Conservation (phyloP, 1,140 invertebrate genomes). For the Parasteatoda tepidariorum region DNA sequence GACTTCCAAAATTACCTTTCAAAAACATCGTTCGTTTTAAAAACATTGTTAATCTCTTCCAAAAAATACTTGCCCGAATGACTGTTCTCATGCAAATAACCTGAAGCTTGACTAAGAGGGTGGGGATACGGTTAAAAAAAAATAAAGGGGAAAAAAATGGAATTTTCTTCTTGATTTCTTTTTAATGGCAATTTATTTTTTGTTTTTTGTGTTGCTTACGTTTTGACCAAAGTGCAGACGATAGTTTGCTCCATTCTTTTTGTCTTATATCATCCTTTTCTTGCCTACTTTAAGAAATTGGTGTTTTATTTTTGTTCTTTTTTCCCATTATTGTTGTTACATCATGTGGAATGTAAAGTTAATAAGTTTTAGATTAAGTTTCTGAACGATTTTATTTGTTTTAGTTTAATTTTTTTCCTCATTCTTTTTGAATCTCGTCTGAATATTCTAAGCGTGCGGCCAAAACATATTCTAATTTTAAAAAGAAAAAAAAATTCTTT, state of each 20-base stretch:
- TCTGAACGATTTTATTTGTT: constrained; percentile 28
- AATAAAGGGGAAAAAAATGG: neutral
- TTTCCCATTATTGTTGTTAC: constrained; percentile 58
- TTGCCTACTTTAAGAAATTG: constrained; percentile 55
- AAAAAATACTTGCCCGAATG: constrained; percentile 47
- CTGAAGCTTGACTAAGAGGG: neutral
- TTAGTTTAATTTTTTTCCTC: neutral
- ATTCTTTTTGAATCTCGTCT: neutral
- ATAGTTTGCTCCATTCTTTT: neutral
- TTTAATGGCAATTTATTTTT: constrained; percentile 54
- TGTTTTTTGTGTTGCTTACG: neutral
- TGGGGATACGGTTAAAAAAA: neutral
- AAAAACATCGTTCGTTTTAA: constrained; percentile 61
- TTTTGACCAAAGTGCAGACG: constrained; percentile 27
- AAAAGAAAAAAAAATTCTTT: too few relatives aligned
- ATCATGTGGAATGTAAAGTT: constrained; percentile 60
- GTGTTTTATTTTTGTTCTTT: constrained; percentile 36
- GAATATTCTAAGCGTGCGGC: constrained; percentile 11
- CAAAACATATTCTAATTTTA: constrained; percentile 8
- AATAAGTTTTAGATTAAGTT: constrained; percentile 61
- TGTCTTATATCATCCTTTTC: neutral
- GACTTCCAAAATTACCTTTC: constrained; percentile 60
- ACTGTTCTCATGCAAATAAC: constrained; percentile 57
- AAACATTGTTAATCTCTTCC: constrained; percentile 60
- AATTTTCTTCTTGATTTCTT: constrained; percentile 61